Evolutionary conservation across 2,113 vertebrate species (phyloP), one percentile per base, ranked within the genome.

Genomic region (Thunnus maccoyii): DNA sequence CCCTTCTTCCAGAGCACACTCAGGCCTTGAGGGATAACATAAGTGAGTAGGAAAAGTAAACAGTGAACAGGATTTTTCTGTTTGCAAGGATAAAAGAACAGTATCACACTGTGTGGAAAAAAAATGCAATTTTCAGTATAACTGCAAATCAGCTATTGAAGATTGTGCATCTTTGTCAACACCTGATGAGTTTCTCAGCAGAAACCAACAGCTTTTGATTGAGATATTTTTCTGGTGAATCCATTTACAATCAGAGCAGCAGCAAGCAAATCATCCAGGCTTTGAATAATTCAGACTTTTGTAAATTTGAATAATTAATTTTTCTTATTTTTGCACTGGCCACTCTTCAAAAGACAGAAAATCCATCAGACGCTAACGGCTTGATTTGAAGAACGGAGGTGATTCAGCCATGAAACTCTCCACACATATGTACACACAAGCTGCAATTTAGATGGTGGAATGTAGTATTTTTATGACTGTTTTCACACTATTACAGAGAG

Each of bases 211-310:
- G 2, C 3, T n/a, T 20, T 44, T 80, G 76, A 86, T 62, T 74
- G 30, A 78, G 55, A 76, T 67, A 64, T 80, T 66, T 84, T 48
- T 73, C 65, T 52, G 46, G 11, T 54, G 30, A 74, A 70, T 71
- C 46, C 11, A 87, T 79, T 70, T 65, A 30, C 61, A 89, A 77
- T 86, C 71, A 87, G 51, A 69, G 15, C 67, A 47, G 66, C 51
- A 15, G 15, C 13, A 22, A 76, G 32, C 0, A 1, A 86, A 75
- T 78, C 63, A 79, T 55, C 9, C 54, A 51, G 54, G 25, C 50
- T 72, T 51, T 88, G 66, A 88, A 89, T 91, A 47, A 90, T 90
- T 89, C 65, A 81, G 15, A 22, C 46, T 72, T 66, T 63, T 63
- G 11, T 67, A 14, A 50, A 47, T 80, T 50, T 72, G 54, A 82